A percentile compares a stretch with the other conserved stretches of the same genome.
Evolutionary conservation across 2,888 invertebrate genomes (phyloP).

Genomic region (Synanthedon formicaeformis): DNA sequence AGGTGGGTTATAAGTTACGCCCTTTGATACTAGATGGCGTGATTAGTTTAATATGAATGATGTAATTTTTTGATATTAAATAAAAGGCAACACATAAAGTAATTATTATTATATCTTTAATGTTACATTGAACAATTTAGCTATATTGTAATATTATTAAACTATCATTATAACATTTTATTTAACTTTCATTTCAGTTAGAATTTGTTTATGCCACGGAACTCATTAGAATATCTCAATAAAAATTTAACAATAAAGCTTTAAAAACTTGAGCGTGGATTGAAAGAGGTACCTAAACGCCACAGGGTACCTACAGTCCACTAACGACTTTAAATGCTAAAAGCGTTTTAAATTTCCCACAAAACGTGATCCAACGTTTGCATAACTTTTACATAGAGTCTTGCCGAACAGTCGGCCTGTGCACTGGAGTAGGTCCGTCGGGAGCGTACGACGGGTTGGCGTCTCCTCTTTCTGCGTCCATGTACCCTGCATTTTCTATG

Average conservation of each 20-base stretch:
- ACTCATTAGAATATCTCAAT: constrained; percentile 60
- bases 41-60: background rate
- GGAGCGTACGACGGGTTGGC: constrained; percentile 60
- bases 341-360: constrained; percentile 69
- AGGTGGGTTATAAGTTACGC: background rate
- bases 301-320: constrained; percentile 50
- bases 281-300: constrained; percentile 58
- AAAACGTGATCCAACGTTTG: constrained; percentile 37
- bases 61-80: background rate
- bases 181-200: constrained; percentile 19
- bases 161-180: constrained; percentile 45
- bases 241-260: constrained; percentile 65
- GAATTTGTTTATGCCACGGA: constrained; percentile 47
- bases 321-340: constrained; percentile 59
- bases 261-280: constrained; percentile 66
- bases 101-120: constrained; percentile 17
- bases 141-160: constrained; percentile 13
- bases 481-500: constrained; percentile 62
- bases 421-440: constrained; percentile 57
- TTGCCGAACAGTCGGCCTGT: constrained; percentile 24
- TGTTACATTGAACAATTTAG: constrained; percentile 58
- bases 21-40: background rate
- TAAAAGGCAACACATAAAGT: background rate
- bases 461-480: constrained; percentile 53
- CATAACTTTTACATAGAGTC: constrained; percentile 36